Percentiles rank a stretch among this genome's conserved stretches.
Evolutionary conservation across 2,888 invertebrate genomes (phyloP).

Genomic region (Tromatobia lineatoria): DNA sequence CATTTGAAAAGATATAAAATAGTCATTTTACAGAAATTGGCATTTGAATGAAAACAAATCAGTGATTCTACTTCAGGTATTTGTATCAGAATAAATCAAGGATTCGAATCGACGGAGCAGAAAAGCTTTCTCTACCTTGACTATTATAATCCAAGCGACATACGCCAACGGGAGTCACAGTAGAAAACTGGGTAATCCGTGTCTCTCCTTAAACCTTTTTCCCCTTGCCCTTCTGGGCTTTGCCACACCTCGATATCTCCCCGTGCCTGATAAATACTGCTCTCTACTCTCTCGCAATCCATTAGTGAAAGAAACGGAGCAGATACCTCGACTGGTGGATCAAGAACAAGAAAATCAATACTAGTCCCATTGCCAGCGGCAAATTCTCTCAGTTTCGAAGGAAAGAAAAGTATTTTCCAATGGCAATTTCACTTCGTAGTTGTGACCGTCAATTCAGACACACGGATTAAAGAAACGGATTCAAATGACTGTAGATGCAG

Average conservation of each 20-base stretch:
- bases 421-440: conserved; percentile 40
- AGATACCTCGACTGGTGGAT: conserved; percentile 34
- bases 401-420: conserved; percentile 38
- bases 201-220: conserved; percentile 64
- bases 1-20: no score
- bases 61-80: no score
- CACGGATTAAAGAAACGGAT: neutral
- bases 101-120: neutral
- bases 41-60: no score
- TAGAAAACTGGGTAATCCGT: conserved; percentile 58
- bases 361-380: conserved; percentile 41
- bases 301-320: conserved; percentile 48
- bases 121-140: conserved; percentile 42
- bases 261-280: conserved; percentile 27
- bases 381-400: conserved; percentile 24
- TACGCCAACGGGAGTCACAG: conserved; percentile 7
- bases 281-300: conserved; percentile 49
- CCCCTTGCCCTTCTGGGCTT: conserved; percentile 39
- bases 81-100: no score
- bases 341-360: conserved; percentile 34
- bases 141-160: conserved; percentile 9
- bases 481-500: no score
- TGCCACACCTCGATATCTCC: conserved; percentile 60
- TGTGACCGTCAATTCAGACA: conserved; percentile 3
- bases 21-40: no score